Conservation (phyloP, 2,888 invertebrate genomes). For the Athetis lepigone region DNA sequence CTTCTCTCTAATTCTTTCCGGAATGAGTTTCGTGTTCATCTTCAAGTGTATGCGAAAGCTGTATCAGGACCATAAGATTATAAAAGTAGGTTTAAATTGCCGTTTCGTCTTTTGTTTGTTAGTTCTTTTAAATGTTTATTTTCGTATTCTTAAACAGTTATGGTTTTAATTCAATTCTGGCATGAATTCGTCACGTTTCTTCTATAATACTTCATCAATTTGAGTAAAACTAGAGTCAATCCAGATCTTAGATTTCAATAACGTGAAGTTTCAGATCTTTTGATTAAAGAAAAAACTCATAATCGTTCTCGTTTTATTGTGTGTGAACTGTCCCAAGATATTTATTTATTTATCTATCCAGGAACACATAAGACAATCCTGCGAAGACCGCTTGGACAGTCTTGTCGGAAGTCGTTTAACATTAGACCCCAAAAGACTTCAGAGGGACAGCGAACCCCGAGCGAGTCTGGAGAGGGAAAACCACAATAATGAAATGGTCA, state of each 20-base stretch:
- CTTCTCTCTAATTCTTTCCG: slow-evolving; percentile 96
- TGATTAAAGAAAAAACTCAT: too few relatives aligned
- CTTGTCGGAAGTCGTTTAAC: slow-evolving; percentile 77
- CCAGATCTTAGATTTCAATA: too few relatives aligned
- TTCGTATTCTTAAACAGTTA: too few relatives aligned
- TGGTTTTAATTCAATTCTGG: too few relatives aligned
- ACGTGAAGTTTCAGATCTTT: too few relatives aligned
- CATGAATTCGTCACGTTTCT: too few relatives aligned
- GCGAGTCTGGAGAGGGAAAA: slow-evolving; percentile 86
- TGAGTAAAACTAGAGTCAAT: too few relatives aligned
- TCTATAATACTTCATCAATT: too few relatives aligned
- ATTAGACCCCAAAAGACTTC: slow-evolving; percentile 80
- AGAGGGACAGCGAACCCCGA: slow-evolving; percentile 80
- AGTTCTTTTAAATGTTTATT: too few relatives aligned
- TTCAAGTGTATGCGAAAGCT: slow-evolving; percentile 97
- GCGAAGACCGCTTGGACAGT: slow-evolving; percentile 94
- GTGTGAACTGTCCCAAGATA: too few relatives aligned
- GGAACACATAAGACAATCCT: slow-evolving; percentile 93
- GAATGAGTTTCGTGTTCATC: slow-evolving; percentile 96
- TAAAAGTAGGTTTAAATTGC: slow-evolving; percentile 91
- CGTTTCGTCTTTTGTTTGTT: background rate
- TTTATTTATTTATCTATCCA: slow-evolving; percentile 44
- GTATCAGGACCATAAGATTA: slow-evolving; percentile 96
- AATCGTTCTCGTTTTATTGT: too few relatives aligned
- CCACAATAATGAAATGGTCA: slow-evolving; percentile 87